These are phyloP conservation scores for Oryzias dopingdopingensis DNA, from an alignment of 2,797 vertebrate species.

Conservation along the genomic window DNA sequence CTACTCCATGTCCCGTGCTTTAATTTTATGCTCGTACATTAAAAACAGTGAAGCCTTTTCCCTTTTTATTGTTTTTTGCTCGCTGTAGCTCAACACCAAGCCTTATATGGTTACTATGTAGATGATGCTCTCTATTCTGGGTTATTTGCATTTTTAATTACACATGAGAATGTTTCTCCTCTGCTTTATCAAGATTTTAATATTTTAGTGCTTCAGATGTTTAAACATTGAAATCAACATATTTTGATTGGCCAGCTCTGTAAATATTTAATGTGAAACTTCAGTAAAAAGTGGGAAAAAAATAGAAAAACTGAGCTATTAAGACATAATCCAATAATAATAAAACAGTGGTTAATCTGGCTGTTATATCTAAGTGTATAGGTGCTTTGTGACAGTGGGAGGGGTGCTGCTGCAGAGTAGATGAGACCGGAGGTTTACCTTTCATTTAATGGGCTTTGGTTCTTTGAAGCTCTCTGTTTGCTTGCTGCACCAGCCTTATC, in stretches of 20 bases:
- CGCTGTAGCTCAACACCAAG: conserved; percentile 4
- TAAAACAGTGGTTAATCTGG: no score
- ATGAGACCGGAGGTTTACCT: conserved; percentile 58
- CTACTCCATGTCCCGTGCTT: conserved; percentile 23
- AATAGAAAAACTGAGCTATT: no score
- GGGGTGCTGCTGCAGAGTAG: conserved; percentile 29
- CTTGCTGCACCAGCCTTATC: conserved; percentile 71
- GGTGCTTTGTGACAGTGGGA: conserved; percentile 29
- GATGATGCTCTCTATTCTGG: neutral
- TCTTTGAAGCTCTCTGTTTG: conserved; percentile 70
- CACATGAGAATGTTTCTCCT: neutral
- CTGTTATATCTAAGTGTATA: conserved; percentile 31
- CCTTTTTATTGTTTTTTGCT: conserved; percentile 12
- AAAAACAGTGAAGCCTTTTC: conserved; percentile 23
- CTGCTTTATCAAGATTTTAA: neutral
- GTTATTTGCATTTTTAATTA: conserved; percentile 7
- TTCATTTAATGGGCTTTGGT: conserved; percentile 67
- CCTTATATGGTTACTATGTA: neutral
- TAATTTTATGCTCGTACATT: conserved; percentile 34
- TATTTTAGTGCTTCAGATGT: conserved; percentile 1
- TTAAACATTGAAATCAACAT: neutral
- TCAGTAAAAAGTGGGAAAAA: no score
- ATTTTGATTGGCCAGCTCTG: no score
- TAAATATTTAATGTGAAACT: no score
- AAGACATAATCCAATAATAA: no score